Percentiles rank a stretch among this genome's conserved stretches.
phyloP scores from a whole-genome alignment of 2,888 invertebrate genomes.

The Rotaria macrura region DNA sequence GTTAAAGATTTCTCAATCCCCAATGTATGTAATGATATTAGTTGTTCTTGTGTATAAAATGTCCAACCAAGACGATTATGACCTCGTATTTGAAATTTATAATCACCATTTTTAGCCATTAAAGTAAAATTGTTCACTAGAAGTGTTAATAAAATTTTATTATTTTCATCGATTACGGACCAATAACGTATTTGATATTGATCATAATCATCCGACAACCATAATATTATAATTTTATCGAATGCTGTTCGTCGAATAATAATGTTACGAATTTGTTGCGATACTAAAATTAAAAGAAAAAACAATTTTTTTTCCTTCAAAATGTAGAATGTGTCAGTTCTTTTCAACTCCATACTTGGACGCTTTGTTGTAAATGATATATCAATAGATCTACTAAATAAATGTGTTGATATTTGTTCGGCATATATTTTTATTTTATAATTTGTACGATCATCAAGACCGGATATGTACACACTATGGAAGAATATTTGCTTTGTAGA shows the following conservation, averaged over 20 bases:
- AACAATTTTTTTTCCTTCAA: background rate
- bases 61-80: conserved; percentile 18
- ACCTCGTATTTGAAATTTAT: conserved; percentile 28
- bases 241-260: background rate
- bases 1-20: background rate
- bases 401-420: conserved; percentile 19
- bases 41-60: background rate
- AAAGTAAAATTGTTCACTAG: conserved; percentile 26
- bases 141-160: background rate
- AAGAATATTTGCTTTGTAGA: no score
- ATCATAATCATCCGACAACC: conserved; percentile 10
- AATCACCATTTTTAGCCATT: conserved; percentile 14
- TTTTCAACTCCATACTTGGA: background rate
- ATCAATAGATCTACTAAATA: conserved; percentile 23
- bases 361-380: conserved; percentile 25
- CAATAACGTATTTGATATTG: conserved; percentile 30
- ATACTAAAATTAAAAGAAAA: background rate
- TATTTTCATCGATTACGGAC: background rate
- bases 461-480: background rate
- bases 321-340: background rate
- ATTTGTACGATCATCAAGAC: conserved; percentile 2
- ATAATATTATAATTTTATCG: conserved; percentile 22
- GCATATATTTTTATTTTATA: conserved; percentile 30
- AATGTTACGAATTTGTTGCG: background rate
- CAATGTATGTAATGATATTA: background rate